phyloP scores from a whole-genome alignment of 2,113 vertebrate species.

The Maccullochella peelii region DNA sequence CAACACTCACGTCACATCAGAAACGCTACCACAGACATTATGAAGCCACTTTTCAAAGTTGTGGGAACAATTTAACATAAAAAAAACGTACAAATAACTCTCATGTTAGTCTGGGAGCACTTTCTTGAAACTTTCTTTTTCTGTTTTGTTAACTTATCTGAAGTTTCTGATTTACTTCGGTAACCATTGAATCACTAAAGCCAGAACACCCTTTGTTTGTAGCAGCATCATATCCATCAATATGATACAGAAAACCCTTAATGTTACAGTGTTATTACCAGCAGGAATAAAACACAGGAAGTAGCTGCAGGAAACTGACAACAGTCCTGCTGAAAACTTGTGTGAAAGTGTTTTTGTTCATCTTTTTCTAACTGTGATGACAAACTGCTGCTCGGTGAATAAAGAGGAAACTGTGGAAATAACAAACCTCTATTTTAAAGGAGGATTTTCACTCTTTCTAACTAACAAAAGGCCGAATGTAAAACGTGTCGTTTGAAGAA shows the following conservation, averaged over 20 bases:
- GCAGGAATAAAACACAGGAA: constrained; percentile 35
- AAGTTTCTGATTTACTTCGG: background rate
- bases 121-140: background rate
- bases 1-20: constrained; percentile 18
- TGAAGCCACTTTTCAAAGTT: background rate
- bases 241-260: background rate
- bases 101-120: background rate
- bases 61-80: background rate
- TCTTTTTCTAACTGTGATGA: background rate
- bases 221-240: background rate
- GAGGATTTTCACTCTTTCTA: background rate
- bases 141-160: background rate
- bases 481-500: background rate
- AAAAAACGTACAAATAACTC: too few relatives aligned
- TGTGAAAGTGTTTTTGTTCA: background rate
- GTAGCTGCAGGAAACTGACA: constrained; percentile 35
- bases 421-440: constrained; percentile 13
- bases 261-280: constrained; percentile 16
- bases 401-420: constrained; percentile 32
- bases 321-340: constrained; percentile 1
- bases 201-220: background rate
- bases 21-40: too few relatives aligned
- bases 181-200: background rate
- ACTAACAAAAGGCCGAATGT: background rate
- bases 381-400: constrained; percentile 12